These are phyloP conservation scores for Salvelinus fontinalis DNA, from an alignment of 2,113 vertebrate genomes.

Conservation along the genomic window DNA sequence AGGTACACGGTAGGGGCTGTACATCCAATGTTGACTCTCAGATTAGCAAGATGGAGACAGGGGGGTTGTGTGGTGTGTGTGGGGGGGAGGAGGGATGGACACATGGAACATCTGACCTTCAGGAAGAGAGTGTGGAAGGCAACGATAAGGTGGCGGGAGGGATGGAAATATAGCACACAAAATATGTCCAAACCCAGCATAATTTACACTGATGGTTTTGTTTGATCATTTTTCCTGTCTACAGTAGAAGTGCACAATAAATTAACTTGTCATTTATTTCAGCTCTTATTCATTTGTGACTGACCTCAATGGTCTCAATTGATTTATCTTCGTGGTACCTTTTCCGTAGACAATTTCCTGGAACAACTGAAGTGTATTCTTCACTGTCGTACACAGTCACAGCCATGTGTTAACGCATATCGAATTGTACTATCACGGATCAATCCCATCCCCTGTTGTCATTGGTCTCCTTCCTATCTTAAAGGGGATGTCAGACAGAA, in stretches of 20 bases:
- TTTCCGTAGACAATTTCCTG: constrained; percentile 29
- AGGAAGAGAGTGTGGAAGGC: constrained; percentile 41
- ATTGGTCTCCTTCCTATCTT: not conserved
- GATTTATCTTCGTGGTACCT: constrained; percentile 30
- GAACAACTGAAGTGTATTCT: constrained; percentile 37
- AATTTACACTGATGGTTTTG: constrained; percentile 31
- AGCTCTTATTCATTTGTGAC: constrained; percentile 35
- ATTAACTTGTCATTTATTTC: constrained; percentile 35
- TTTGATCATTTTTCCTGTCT: constrained; percentile 40
- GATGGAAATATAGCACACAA: not conserved
- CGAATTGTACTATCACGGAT: constrained; percentile 24
- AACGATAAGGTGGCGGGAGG: constrained; percentile 34
- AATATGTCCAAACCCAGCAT: constrained; percentile 6
- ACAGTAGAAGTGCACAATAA: not conserved
- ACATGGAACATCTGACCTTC: constrained; percentile 36
- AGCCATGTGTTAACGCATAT: constrained; percentile 5
- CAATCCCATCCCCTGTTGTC: constrained; percentile 9
- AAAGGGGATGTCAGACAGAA: not conserved
- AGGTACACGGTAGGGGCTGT: not conserved
- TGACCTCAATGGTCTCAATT: constrained; percentile 36
- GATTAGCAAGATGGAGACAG: not conserved
- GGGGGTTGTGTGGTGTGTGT: not conserved
- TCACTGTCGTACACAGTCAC: constrained; percentile 28
- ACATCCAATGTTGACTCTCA: no score
- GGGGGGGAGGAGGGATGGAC: constrained; percentile 9